Conservation (phyloP, 2,113 vertebrate genomes). For the Mormyrus lacerda region DNA sequence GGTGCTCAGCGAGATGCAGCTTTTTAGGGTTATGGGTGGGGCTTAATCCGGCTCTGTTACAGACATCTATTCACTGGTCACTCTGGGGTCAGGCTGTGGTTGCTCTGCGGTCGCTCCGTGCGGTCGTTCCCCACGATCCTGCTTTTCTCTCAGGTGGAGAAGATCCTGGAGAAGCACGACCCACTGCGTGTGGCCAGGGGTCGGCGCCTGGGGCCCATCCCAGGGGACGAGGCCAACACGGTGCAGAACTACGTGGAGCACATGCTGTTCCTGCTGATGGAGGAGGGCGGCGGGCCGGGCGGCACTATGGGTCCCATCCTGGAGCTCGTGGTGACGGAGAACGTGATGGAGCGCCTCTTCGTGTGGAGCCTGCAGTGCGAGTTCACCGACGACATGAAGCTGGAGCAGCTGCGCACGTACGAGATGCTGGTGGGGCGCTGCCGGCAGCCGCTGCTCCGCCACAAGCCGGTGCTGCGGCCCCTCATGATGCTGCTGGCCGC, state of each 20-base stretch:
- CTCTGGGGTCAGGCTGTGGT: not conserved
- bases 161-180: conserved; percentile 90
- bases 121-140: too few relatives aligned
- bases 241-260: conserved; percentile 98
- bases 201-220: conserved; percentile 59
- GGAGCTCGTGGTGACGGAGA: conserved; percentile 91
- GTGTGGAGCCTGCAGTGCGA: conserved; percentile 88
- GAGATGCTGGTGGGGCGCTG: conserved; percentile 83
- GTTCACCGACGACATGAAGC: conserved; percentile 89
- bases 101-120: not conserved
- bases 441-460: conserved; percentile 84
- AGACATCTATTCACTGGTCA: not conserved
- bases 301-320: conserved; percentile 90
- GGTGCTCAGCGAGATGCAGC: not conserved
- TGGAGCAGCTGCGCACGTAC: conserved; percentile 90
- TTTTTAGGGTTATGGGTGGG: not conserved
- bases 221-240: conserved; percentile 83
- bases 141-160: conserved; percentile 66
- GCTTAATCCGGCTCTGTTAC: not conserved
- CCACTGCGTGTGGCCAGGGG: conserved; percentile 51
- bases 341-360: conserved; percentile 93
- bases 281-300: conserved; percentile 77
- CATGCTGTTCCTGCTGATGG: conserved; percentile 91
- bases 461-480: conserved; percentile 88
- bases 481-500: conserved; percentile 91